Base-by-base conservation (phyloP, 2,797 vertebrate genomes). In the Crypturellus tataupa region DNA sequence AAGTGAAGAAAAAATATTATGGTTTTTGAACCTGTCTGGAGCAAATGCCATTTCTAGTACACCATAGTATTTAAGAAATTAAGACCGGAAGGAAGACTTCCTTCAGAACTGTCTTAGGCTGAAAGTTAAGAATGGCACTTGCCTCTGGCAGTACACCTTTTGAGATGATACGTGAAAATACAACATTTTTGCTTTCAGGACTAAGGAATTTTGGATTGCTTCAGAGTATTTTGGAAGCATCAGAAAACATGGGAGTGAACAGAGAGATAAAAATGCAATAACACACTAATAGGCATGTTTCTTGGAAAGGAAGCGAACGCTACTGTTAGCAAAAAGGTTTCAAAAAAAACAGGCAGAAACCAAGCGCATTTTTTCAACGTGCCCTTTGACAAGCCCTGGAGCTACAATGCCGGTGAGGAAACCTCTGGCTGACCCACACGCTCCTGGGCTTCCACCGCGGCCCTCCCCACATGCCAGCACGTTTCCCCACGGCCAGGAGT, bases 1-100 rank as follows among this genome's bases (percentile, higher is more conserved):
- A 93, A 91, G 82, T 67, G 27, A 76, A 95, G 65, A 73, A 92
- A 90, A 94, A 59, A 53, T 47, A 80, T 89, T 71, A 76, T 65
- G 23, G 47, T 83, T 94, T 96, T 94, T 90, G 88, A 90, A 72
- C 10, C 35, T 55, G 27, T 80, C 67, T 72, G 85, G 29, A 68
- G 40, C 37, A 73, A 89, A 60, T 51, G 79, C 47, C 9, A 85
- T 49, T 83, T 60, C 60, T 60, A 46, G 35, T 49, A 58, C 6
- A 5, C 31, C 25, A 24, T 2, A 86, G n/a, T 29, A 59, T 80
- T 94, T 91, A 59, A 67, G 63, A 85, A 83, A 79, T 60, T 56
- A 42, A 58, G 49, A 67, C 35, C 18, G 77, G 68, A 72, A 39
- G 55, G 76, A 83, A 83, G 46, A 37, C 53, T 90, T 73, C 10